phyloP scores from a whole-genome alignment of 1,140 invertebrate species.

The Monomorium pharaonis region DNA sequence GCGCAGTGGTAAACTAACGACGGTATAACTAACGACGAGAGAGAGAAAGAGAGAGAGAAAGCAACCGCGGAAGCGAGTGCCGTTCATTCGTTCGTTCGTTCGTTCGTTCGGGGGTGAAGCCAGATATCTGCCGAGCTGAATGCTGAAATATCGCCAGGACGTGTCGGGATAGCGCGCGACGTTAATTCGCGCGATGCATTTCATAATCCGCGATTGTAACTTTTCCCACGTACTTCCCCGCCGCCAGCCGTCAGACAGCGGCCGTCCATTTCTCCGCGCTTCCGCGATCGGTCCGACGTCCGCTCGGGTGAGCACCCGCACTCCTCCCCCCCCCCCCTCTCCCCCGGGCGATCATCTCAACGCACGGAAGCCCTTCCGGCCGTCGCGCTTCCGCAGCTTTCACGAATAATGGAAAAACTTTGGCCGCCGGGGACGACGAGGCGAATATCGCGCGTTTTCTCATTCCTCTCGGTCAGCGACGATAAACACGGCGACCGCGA shows the following conservation, averaged over 20 bases:
- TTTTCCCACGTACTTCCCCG: constrained; percentile 43
- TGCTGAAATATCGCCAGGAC: constrained; percentile 44
- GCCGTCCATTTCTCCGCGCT: constrained; percentile 1
- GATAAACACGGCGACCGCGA: constrained; percentile 33
- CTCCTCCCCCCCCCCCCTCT: no score
- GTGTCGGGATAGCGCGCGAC: constrained; percentile 19
- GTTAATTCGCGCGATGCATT: constrained; percentile 47
- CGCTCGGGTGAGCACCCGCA: background rate
- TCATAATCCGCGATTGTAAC: constrained; percentile 39
- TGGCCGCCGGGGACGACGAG: background rate
- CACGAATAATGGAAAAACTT: constrained; percentile 47
- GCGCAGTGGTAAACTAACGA: background rate
- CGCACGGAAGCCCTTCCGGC: no score
- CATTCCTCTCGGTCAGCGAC: constrained; percentile 57
- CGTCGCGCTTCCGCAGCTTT: constrained; percentile 19
- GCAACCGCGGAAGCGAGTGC: no score
- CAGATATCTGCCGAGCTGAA: constrained; percentile 11
- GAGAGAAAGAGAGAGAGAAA: background rate
- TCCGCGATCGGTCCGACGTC: constrained; percentile 20
- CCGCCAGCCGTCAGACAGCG: background rate
- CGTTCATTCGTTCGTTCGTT: no score
- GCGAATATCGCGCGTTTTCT: constrained; percentile 27
- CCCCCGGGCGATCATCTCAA: no score
- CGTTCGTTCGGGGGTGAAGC: no score
- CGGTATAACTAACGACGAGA: background rate